These are phyloP conservation scores for Cremastobaeus sp. DNA, from an alignment of 2,888 invertebrate genomes.

Conservation along the genomic window DNA sequence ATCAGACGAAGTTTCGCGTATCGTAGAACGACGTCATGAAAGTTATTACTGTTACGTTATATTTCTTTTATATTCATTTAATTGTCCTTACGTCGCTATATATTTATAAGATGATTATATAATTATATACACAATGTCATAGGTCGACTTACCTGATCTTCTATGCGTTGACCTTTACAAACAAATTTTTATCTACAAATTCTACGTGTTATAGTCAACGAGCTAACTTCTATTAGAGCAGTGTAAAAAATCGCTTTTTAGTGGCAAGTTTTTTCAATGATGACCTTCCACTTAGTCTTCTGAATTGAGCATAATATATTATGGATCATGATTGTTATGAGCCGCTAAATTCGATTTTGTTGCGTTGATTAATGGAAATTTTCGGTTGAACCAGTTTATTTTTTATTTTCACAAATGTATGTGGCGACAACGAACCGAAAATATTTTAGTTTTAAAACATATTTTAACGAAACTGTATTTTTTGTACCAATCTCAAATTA, in stretches of 20 bases:
- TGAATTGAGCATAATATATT: slow-evolving; percentile 18
- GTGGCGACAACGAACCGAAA: no score
- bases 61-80: slow-evolving; percentile 5
- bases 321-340: slow-evolving; percentile 9
- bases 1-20: slow-evolving; percentile 35
- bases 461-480: no score
- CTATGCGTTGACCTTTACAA: slow-evolving; percentile 43
- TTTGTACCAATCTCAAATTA: no score
- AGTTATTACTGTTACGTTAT: background rate
- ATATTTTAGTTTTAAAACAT: no score
- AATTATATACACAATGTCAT: slow-evolving; percentile 16
- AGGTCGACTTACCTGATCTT: slow-evolving; percentile 59
- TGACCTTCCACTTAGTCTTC: slow-evolving; percentile 27
- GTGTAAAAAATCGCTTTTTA: slow-evolving; percentile 42
- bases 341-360: background rate
- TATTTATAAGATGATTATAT: slow-evolving; percentile 13
- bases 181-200: slow-evolving; percentile 22
- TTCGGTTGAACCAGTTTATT: background rate
- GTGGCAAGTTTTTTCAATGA: slow-evolving; percentile 15
- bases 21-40: slow-evolving; percentile 27
- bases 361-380: background rate
- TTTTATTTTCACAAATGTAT: no score
- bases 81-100: background rate
- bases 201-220: slow-evolving; percentile 32
- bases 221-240: slow-evolving; percentile 25